Base-by-base conservation (phyloP, 2,888 invertebrate genomes). In the Xestobium rufovillosum region DNA sequence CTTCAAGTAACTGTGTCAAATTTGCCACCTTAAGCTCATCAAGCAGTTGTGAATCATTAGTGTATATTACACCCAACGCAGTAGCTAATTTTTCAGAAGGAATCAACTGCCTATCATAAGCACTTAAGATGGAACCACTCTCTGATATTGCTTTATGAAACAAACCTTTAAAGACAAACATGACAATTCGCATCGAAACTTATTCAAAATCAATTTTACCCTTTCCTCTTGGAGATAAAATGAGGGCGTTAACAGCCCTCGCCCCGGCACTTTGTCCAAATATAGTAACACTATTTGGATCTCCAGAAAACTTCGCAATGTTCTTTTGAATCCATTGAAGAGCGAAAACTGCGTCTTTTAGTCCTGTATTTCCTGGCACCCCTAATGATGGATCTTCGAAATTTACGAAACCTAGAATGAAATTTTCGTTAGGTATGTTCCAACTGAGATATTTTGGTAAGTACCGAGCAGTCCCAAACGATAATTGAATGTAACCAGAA, bases 191-290 rank as follows among this genome's bases (percentile, higher is more conserved):
- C n/a, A 28, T n/a, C 8, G 11, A n/a, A 12, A 36, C 11, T 25
- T 9, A 1, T 3, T 33, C 16, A 15, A 10, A 30, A 15, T 26
- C 13, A 8, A 8, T n/a, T 19, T 50, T 45, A 26, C 50, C n/a
- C 47, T 2, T 44, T 44, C 52, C 62, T 61, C 47, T 61, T 66
- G 70, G 68, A 0, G 71, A 70, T 3, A 72, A 48, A 48, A 68
- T 62, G 49, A 71, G 59, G 38, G 63, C 68, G 43, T 72, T 70
- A 0, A 66, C 61, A 2, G 69, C 65, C 13, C 62, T 65, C 4
- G 60, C 69, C 2, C 72, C 72, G 2, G 71, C 71, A 48, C 72
- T 72, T 50, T 70, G 68, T 1, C 72, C 72, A 46, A 72, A 69
- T 4, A 72, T 57, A 0, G 71, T 72, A 4, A n/a, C n/a, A n/a